Percentiles rank a stretch among this genome's conserved stretches.
Conservation (phyloP, 2,113 vertebrate genomes). For the Dunckerocampus dactyliophorus region DNA sequence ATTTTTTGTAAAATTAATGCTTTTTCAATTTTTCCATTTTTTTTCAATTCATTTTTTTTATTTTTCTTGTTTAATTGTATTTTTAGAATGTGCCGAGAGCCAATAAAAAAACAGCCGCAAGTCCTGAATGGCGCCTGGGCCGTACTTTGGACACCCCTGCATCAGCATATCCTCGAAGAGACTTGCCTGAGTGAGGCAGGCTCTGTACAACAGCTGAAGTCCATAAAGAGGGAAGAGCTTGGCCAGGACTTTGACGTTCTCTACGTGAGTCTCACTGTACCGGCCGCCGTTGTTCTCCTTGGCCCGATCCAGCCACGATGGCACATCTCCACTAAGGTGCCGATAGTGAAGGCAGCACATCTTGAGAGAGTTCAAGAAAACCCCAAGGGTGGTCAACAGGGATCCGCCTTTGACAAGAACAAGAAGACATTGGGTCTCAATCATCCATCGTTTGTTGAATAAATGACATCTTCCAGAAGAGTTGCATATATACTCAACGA, state of each 20-base stretch:
- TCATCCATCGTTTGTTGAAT: too few relatives aligned
- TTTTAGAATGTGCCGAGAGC: too few relatives aligned
- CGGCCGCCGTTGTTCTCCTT: slow-evolving; percentile 80
- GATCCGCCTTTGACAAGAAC: slow-evolving; percentile 60
- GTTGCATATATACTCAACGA: background rate
- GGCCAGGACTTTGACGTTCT: slow-evolving; percentile 78
- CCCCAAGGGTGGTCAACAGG: slow-evolving; percentile 72
- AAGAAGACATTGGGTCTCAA: background rate
- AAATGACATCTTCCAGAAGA: too few relatives aligned
- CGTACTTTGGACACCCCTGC: too few relatives aligned
- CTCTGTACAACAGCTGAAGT: slow-evolving; percentile 84
- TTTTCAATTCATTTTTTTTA: too few relatives aligned
- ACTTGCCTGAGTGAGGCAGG: slow-evolving; percentile 81
- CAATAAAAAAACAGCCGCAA: too few relatives aligned
- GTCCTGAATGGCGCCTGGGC: too few relatives aligned
- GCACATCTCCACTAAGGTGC: slow-evolving; percentile 56
- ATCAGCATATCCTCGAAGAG: background rate
- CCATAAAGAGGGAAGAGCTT: slow-evolving; percentile 81
- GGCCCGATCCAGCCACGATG: slow-evolving; percentile 80
- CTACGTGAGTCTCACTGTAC: slow-evolving; percentile 80
- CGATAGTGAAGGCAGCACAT: slow-evolving; percentile 60
- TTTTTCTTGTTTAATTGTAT: too few relatives aligned
- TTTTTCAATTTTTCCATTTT: too few relatives aligned
- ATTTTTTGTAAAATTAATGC: too few relatives aligned
- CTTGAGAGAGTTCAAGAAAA: slow-evolving; percentile 77